Percentiles rank a stretch among this genome's conserved stretches.
phyloP scores from a whole-genome alignment of 2,888 invertebrate species.

The Drosophila percnosoma region DNA sequence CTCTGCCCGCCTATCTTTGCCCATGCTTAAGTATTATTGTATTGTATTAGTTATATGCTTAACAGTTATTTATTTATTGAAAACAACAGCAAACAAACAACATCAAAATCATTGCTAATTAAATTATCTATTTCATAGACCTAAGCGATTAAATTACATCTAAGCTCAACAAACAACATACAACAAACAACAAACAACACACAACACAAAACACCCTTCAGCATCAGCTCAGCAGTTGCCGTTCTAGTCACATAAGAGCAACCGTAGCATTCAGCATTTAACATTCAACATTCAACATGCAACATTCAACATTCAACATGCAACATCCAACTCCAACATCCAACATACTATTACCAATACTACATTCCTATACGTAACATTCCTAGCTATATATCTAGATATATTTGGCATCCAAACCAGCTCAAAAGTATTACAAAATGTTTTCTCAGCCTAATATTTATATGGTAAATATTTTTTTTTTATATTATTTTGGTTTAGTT shows the following conservation, averaged over 20 bases:
- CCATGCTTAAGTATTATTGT: constrained; percentile 39
- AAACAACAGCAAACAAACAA: neutral
- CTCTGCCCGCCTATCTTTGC: neutral
- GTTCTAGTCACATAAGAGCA: constrained; percentile 73
- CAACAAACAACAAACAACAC: neutral
- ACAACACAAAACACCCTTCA: neutral
- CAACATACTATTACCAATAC: neutral
- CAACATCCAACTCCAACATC: neutral
- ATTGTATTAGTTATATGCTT: constrained; percentile 2
- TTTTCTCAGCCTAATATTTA: constrained; percentile 18
- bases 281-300: neutral
- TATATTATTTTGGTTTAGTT: constrained; percentile 21
- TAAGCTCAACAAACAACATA: constrained; percentile 5
- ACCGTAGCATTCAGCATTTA: constrained; percentile 17
- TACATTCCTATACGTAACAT: constrained; percentile 17
- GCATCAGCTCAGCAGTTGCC: constrained; percentile 55
- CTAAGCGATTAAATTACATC: constrained; percentile 3
- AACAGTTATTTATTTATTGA: constrained; percentile 40
- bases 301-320: neutral
- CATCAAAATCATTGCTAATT: constrained; percentile 6
- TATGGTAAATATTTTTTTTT: neutral
- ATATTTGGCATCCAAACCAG: constrained; percentile 27
- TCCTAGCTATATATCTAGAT: constrained; percentile 6
- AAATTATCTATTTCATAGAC: constrained; percentile 2
- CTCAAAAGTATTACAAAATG: constrained; percentile 50